Evolutionary conservation across 2,888 invertebrate genomes (phyloP), one percentile per base, ranked within the genome.

Genomic region (Nemapogon koenigi): DNA sequence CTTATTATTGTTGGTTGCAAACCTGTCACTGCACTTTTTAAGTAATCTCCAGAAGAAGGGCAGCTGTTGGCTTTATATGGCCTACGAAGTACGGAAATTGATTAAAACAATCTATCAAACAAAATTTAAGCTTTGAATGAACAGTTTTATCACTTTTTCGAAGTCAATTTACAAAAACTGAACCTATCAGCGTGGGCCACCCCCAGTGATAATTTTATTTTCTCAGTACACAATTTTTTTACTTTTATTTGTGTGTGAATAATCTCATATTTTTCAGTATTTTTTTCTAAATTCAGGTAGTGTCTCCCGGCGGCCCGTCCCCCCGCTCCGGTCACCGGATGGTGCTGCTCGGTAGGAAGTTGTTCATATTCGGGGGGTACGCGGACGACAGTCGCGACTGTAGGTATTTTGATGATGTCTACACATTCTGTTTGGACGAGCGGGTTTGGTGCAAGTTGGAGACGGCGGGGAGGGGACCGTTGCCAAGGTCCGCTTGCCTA

Each of bases 311-410:
- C 36, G 93, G 90, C 0, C 97, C 96, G 0, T 88, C 89, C n/a
- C 83, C 94, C 0, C 66, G 80, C 4, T 79, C 78, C 0, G 90
- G 97, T 0, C 96, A 97, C 64, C 82, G 96, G 42, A 97, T 97
- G 95, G 85, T 87, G 2, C 81, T 83, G 1, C 60, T 85, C 1
- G 92, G 91, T 46, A 91, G 91, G 47, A 86, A 87, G 50, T 64
- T 97, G 1, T 72, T 93, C 43, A 76, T 96, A 3, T 96, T 96
- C 76, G 96, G 96, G 1, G 97, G 97, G 1, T 97, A 94, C 65
- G 86, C 90, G 54, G 96, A 97, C 67, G 95, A 93, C 62, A 83
- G 89, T 1, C 81, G 91, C 39, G 89, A 91, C 43, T 94, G 89
- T 59, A 88, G 88, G 49, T 97, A 96, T 72, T 93, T 85, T 60